phyloP scores from a whole-genome alignment of 2,888 invertebrate species.

The Aspidiotus destructor region DNA sequence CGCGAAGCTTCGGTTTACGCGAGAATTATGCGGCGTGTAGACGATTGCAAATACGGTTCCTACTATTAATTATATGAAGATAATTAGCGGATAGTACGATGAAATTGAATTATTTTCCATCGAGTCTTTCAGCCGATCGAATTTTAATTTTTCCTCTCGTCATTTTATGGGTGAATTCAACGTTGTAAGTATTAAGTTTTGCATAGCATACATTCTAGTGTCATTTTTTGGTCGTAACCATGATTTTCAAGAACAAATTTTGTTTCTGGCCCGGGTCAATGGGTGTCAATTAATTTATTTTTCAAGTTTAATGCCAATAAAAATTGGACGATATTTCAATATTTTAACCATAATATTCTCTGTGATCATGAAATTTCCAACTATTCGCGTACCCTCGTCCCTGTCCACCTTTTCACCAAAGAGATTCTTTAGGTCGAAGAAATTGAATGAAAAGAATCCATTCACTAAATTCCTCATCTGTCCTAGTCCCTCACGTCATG shows the following conservation, averaged over 20 bases:
- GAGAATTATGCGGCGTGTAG: background rate
- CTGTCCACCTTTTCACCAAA: too few relatives aligned
- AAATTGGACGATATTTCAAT: too few relatives aligned
- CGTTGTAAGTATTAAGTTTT: slow-evolving; percentile 11
- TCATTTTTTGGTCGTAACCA: background rate
- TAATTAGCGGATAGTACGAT: background rate
- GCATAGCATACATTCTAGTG: background rate
- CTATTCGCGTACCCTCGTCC: too few relatives aligned
- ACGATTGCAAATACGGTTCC: background rate
- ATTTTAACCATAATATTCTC: too few relatives aligned
- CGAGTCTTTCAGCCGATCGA: slow-evolving; percentile 1
- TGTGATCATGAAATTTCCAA: too few relatives aligned
- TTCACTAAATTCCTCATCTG: too few relatives aligned
- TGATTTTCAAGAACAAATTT: background rate
- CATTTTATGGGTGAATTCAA: slow-evolving; percentile 9
- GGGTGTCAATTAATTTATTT: background rate
- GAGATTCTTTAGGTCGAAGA: too few relatives aligned
- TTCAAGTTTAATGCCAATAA: too few relatives aligned
- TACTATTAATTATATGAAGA: background rate
- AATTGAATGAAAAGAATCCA: too few relatives aligned
- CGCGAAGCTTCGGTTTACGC: background rate
- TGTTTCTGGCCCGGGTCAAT: background rate
- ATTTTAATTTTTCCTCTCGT: background rate
- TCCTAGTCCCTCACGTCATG: too few relatives aligned
- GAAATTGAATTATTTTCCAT: slow-evolving; percentile 15